Percentiles rank a stretch among this genome's conserved stretches.
Conservation (phyloP, 2,113 vertebrate species). For the Engystomops pustulosus region DNA sequence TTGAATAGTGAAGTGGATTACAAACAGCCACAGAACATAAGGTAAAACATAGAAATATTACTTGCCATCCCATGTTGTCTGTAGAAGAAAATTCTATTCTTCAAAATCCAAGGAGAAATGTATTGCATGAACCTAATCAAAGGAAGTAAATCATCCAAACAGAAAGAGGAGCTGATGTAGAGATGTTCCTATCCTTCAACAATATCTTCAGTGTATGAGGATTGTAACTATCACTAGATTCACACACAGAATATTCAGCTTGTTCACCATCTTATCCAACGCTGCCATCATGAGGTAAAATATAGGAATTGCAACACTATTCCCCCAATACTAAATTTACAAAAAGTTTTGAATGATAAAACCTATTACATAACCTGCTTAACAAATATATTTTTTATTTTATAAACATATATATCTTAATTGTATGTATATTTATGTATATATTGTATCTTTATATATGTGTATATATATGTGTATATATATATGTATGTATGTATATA, state of each 20-base stretch:
- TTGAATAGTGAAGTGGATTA: slow-evolving; percentile 73
- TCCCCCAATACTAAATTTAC: not conserved
- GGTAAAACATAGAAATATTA: slow-evolving; percentile 72
- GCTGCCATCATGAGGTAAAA: slow-evolving; percentile 32
- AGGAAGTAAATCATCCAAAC: not conserved
- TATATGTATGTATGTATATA: too few species aligned
- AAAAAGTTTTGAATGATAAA: too few species aligned
- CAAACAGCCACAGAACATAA: slow-evolving; percentile 63
- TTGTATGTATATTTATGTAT: too few species aligned
- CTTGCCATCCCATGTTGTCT: slow-evolving; percentile 58
- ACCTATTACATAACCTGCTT: too few species aligned
- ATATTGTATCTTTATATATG: too few species aligned
- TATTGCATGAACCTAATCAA: not conserved
- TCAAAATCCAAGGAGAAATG: not conserved
- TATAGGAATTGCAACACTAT: slow-evolving; percentile 38
- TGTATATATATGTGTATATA: too few species aligned
- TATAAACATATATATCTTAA: too few species aligned
- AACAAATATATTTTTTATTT: too few species aligned
- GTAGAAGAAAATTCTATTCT: not conserved
- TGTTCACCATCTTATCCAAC: slow-evolving; percentile 30
- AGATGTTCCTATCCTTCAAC: not conserved
- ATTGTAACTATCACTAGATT: slow-evolving; percentile 12
- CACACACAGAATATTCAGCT: not conserved
- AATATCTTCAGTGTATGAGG: slow-evolving; percentile 34
- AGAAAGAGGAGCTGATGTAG: not conserved